Evolutionary conservation across 92 coral and sea anemone genomes (phyloP).

Genomic region (Umimayanthus kanabou): DNA sequence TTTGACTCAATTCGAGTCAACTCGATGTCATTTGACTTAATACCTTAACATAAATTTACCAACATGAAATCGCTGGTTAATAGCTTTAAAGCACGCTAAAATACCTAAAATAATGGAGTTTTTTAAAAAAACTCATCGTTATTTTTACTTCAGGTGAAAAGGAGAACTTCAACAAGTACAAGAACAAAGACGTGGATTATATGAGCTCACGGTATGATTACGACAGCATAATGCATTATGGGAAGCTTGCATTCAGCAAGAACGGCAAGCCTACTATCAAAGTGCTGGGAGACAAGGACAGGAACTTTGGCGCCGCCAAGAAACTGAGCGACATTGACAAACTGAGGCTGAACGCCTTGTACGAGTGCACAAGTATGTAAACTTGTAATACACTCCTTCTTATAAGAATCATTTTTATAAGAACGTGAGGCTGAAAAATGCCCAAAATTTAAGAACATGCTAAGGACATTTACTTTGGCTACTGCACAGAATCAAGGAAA

Average conservation of each 20-base stretch:
- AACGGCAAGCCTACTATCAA: constrained; percentile 26
- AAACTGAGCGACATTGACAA: constrained; percentile 39
- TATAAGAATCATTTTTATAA: too few species aligned
- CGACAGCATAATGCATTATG: constrained; percentile 42
- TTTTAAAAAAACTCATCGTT: not conserved
- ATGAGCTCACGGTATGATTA: constrained; percentile 30
- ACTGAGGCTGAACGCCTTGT: constrained; percentile 34
- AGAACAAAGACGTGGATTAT: constrained; percentile 36
- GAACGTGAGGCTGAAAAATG: too few species aligned
- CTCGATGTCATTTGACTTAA: too few species aligned
- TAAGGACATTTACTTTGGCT: too few species aligned
- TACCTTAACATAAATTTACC: too few species aligned
- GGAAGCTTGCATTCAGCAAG: constrained; percentile 36
- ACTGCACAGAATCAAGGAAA: too few species aligned
- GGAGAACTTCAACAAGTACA: constrained; percentile 30
- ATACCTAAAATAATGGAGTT: too few species aligned
- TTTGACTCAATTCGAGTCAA: too few species aligned
- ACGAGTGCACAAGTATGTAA: constrained; percentile 38
- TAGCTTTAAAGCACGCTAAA: too few species aligned
- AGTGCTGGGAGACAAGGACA: constrained; percentile 23
- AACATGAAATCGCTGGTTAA: too few species aligned
- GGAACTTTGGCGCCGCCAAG: constrained; percentile 34
- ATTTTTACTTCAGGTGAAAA: not conserved
- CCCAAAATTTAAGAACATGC: too few species aligned
- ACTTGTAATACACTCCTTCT: not conserved